These are phyloP conservation scores for Orussus abietinus DNA, from an alignment of 1,140 invertebrate genomes.

Conservation along the genomic window DNA sequence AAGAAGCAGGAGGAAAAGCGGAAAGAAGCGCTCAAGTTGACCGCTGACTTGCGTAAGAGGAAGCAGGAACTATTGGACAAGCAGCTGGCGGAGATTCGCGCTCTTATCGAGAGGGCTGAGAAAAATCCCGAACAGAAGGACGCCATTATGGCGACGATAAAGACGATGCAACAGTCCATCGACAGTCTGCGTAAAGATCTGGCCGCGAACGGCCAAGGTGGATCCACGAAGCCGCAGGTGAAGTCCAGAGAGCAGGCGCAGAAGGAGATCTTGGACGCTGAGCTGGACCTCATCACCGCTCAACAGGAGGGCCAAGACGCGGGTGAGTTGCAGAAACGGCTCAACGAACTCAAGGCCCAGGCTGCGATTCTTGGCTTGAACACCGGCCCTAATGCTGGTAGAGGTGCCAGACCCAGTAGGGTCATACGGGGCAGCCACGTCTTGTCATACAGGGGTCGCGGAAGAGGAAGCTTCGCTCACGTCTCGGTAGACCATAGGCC, in stretches of 20 bases:
- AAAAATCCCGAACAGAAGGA: slow-evolving; percentile 68
- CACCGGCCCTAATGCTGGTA: slow-evolving; percentile 21
- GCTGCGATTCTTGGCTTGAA: slow-evolving; percentile 51
- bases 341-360: slow-evolving; percentile 68
- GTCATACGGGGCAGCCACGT: slow-evolving; percentile 36
- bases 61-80: slow-evolving; percentile 77
- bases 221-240: slow-evolving; percentile 34
- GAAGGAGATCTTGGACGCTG: slow-evolving; percentile 82
- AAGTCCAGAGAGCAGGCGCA: slow-evolving; percentile 66
- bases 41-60: slow-evolving; percentile 68
- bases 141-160: slow-evolving; percentile 68
- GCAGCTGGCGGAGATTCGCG: slow-evolving; percentile 72
- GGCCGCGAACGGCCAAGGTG: slow-evolving; percentile 42
- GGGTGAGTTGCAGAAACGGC: slow-evolving; percentile 63
- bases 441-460: slow-evolving; percentile 40
- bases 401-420: slow-evolving; percentile 28
- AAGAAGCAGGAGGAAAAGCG: slow-evolving; percentile 66
- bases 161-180: slow-evolving; percentile 70
- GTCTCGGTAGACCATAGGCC: slow-evolving; percentile 77
- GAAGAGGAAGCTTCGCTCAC: slow-evolving; percentile 52
- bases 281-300: slow-evolving; percentile 81
- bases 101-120: slow-evolving; percentile 71
- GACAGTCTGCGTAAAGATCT: slow-evolving; percentile 72
- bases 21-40: slow-evolving; percentile 67
- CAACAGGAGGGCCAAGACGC: slow-evolving; percentile 76